Conservation (phyloP, 1,140 invertebrate species). For the Drosophila sechellia region DNA sequence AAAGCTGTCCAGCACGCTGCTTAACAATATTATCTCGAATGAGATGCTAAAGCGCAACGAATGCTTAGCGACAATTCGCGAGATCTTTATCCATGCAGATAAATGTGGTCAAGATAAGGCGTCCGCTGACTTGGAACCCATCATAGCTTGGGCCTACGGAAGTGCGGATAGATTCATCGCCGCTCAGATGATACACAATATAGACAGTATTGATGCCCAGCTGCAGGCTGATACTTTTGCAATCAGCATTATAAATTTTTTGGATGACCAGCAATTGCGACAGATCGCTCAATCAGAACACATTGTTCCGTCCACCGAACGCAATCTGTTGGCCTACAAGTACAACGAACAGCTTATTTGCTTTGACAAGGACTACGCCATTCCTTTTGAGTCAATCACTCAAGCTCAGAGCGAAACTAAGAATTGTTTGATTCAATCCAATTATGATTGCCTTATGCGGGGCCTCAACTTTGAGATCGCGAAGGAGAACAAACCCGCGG, state of each 20-base stretch:
- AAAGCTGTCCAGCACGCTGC: conserved; percentile 33
- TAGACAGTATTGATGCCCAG: conserved; percentile 58
- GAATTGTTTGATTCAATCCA: conserved; percentile 69
- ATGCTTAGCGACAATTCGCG: conserved; percentile 65
- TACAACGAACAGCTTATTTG: conserved; percentile 69
- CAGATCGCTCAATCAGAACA: conserved; percentile 7
- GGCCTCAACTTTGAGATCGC: conserved; percentile 50
- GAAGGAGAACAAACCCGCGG: conserved; percentile 31
- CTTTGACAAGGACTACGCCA: conserved; percentile 25
- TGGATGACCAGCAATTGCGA: conserved; percentile 56
- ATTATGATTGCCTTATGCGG: conserved; percentile 77
- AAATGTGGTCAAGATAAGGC: conserved; percentile 63
- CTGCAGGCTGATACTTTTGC: conserved; percentile 71
- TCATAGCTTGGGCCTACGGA: conserved; percentile 66
- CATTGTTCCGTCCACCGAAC: not conserved
- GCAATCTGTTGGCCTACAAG: conserved; percentile 57
- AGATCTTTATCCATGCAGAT: conserved; percentile 60
- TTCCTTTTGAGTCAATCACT: not conserved
- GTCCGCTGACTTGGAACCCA: conserved; percentile 42
- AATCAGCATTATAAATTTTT: conserved; percentile 78
- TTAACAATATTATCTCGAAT: conserved; percentile 66
- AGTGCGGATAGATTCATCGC: conserved; percentile 46
- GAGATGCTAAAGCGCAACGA: conserved; percentile 66
- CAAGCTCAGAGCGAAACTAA: conserved; percentile 14
- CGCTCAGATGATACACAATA: conserved; percentile 67